phyloP scores from a whole-genome alignment of 30 jellyfish, hydroid and myxozoan genomes.

The Mastigias papua region DNA sequence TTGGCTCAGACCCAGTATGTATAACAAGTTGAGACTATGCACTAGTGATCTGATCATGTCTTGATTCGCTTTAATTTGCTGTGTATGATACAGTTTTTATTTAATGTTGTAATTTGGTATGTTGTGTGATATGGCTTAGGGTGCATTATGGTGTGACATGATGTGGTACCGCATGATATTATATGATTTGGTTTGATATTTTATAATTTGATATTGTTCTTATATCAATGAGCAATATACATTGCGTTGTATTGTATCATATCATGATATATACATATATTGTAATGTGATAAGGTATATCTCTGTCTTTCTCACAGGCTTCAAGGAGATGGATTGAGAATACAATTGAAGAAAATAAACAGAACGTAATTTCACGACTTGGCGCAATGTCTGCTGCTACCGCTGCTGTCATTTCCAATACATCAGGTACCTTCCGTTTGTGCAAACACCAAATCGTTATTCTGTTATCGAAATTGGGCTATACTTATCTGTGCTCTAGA shows the following conservation, averaged over 20 bases:
- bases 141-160: not conserved
- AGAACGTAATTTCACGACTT: conserved; percentile 86
- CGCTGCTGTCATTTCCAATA: conserved; percentile 90
- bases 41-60: too few species aligned
- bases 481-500: too few species aligned
- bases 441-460: too few species aligned
- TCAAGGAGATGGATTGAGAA: conserved; percentile 94
- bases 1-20: conserved; percentile 92
- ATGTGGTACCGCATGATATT: not conserved
- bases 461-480: too few species aligned
- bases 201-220: too few species aligned
- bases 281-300: not conserved
- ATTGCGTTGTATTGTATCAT: not conserved
- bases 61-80: too few species aligned
- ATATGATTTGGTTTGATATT: not conserved
- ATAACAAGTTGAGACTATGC: not conserved
- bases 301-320: conserved; percentile 67
- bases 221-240: too few species aligned
- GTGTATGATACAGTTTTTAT: too few species aligned
- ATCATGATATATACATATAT: not conserved
- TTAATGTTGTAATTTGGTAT: too few species aligned
- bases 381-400: conserved; percentile 99
- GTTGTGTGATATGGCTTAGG: not conserved
- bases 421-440: conserved; percentile 77
- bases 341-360: conserved; percentile 86